Evolutionary conservation across 2,888 invertebrate genomes (phyloP), one percentile per base, ranked within the genome.

Genomic region (Alviniconcha strummeri): DNA sequence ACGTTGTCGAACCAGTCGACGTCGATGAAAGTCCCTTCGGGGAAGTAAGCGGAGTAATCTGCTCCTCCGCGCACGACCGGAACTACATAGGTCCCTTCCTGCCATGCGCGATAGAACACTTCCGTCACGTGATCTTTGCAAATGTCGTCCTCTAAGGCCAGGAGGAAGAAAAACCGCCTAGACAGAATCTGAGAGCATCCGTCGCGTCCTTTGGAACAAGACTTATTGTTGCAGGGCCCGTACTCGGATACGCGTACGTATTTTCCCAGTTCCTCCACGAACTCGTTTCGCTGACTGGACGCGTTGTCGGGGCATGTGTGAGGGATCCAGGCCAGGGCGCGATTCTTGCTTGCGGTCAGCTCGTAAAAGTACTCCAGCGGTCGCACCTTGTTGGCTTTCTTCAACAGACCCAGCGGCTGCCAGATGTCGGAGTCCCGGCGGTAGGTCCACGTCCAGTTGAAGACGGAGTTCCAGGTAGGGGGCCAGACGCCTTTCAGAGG

Each of bases 401-500:
- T 74, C 75, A 81, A 75, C 75, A 81, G 54, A 8, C 81, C 81
- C n/a, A 75, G 60, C 9, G 81, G 81, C 54, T 81, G 74, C 74
- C 81, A 81, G 81, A 81, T 75, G 74, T 81, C 81, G 1, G 81
- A 81, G 57, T 75, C 81, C 19, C 52, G 74, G 2, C 81, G 81
- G 74, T 81, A 81, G 17, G 81, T 74, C 81, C 81, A 81, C 9
- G 81, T 81, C 81, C 81, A 81, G 74, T 81, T 81, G 81, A 81
- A 81, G 17, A 54, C 54, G 4, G 81, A 15, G 4, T 52, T 81
- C 81, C 81, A 81, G 9, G 74, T 75, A 9, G 11, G 15, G 7
- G 52, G 17, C 81, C 81, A 81, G 5, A 36, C 19, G 19, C 8
- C 15, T 6, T 54, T 60, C 5, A 9, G 81, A 5, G 74, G 54